Evolutionary conservation across 2,888 invertebrate genomes (phyloP).

Genomic region (Epistrophe grossulariae): DNA sequence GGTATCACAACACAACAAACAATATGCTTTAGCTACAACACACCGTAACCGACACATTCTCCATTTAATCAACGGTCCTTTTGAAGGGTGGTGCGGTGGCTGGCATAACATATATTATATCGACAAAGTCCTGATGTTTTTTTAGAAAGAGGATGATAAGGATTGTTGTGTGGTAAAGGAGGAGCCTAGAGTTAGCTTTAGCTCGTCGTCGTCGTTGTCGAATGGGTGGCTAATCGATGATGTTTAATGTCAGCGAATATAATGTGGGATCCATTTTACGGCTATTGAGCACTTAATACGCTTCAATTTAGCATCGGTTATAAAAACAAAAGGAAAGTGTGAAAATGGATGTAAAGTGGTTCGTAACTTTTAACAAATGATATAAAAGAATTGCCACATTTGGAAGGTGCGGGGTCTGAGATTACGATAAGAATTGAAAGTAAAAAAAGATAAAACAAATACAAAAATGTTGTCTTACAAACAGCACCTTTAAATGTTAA

Average conservation of each 20-base stretch:
- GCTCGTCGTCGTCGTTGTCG: not conserved
- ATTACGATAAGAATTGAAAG: no score
- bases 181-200: not conserved
- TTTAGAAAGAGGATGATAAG: not conserved
- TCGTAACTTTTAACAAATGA: not conserved
- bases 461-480: no score
- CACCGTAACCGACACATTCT: not conserved
- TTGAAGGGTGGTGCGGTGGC: not conserved
- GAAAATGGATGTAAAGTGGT: not conserved
- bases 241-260: conserved; percentile 54
- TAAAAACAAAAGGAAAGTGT: not conserved
- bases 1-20: conserved; percentile 16
- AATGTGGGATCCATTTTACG: conserved; percentile 50
- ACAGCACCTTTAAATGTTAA: no score
- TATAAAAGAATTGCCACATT: not conserved
- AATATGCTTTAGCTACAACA: conserved; percentile 33
- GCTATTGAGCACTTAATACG: conserved; percentile 52
- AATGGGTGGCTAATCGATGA: conserved; percentile 58
- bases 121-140: conserved; percentile 14
- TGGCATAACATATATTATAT: conserved; percentile 20
- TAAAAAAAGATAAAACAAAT: no score
- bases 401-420: no score
- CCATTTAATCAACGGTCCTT: not conserved
- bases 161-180: not conserved
- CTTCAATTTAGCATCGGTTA: conserved; percentile 36